Percentiles rank a stretch among this genome's conserved stretches.
These are phyloP conservation scores for Nanger granti DNA, from an alignment of 2,113 vertebrate species.

Conservation along the genomic window DNA sequence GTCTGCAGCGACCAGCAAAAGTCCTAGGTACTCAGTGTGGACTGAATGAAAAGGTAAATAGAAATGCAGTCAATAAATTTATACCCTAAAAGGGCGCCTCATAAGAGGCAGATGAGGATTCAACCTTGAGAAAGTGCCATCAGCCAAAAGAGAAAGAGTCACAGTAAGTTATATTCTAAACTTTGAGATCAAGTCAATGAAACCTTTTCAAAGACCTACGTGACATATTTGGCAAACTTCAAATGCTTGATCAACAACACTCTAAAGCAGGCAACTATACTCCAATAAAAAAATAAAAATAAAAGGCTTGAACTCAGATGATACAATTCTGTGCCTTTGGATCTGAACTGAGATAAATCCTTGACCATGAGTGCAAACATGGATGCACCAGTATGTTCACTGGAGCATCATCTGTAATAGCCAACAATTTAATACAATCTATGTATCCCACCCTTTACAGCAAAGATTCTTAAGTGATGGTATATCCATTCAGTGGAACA, in stretches of 20 bases:
- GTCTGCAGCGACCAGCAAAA: too few species aligned
- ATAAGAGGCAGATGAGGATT: background rate
- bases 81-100: background rate
- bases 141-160: background rate
- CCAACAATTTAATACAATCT: background rate
- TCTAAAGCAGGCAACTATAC: background rate
- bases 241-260: background rate
- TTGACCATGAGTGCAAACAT: background rate
- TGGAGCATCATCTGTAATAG: background rate
- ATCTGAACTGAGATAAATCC: background rate
- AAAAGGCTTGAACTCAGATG: background rate
- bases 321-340: background rate
- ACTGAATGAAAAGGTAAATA: background rate
- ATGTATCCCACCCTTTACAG: background rate
- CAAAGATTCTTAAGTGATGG: fast-evolving
- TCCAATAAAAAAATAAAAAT: background rate
- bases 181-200: background rate
- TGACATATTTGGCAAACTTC: background rate
- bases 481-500: background rate
- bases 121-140: background rate
- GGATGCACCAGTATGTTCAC: background rate
- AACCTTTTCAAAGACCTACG: background rate
- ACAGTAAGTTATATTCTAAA: background rate
- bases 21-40: background rate
- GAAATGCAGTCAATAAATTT: background rate